These are phyloP conservation scores for Phataginus tricuspis DNA, from an alignment of 2,797 vertebrate genomes.

Conservation along the genomic window DNA sequence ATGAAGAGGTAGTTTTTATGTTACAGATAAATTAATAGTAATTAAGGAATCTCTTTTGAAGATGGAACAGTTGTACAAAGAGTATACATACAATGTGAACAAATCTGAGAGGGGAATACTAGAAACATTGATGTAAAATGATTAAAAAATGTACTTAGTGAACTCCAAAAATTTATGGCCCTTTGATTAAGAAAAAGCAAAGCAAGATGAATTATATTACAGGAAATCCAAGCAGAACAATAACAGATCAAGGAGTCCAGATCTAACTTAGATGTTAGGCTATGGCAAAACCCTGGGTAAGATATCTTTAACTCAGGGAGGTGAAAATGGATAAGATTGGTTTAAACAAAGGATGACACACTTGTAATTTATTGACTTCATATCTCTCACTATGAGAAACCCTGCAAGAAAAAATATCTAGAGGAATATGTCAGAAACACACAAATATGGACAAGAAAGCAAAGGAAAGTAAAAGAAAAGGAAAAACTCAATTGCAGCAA, in stretches of 20 bases:
- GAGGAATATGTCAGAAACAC: conserved; percentile 21
- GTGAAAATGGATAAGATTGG: conserved; percentile 59
- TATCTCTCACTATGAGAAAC: conserved; percentile 36
- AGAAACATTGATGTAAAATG: neutral
- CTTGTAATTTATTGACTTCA: conserved; percentile 28
- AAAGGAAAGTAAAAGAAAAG: neutral
- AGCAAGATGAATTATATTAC: neutral
- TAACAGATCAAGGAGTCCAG: neutral
- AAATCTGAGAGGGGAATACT: neutral
- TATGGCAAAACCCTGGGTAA: neutral
- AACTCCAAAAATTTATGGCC: neutral
- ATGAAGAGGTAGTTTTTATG: neutral
- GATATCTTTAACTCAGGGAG: conserved; percentile 44
- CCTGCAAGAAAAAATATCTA: neutral
- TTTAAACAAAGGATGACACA: conserved; percentile 58
- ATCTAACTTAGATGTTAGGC: neutral
- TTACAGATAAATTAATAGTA: neutral
- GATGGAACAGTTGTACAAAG: neutral
- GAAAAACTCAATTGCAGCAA: neutral
- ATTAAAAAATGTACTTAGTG: neutral
- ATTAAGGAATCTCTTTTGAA: neutral
- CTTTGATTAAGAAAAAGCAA: neutral
- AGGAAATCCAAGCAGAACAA: neutral
- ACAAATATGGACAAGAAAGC: neutral
- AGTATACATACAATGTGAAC: neutral